These are phyloP conservation scores for Hemichromis elongatus DNA, from an alignment of 2,113 vertebrate species.

Conservation along the genomic window DNA sequence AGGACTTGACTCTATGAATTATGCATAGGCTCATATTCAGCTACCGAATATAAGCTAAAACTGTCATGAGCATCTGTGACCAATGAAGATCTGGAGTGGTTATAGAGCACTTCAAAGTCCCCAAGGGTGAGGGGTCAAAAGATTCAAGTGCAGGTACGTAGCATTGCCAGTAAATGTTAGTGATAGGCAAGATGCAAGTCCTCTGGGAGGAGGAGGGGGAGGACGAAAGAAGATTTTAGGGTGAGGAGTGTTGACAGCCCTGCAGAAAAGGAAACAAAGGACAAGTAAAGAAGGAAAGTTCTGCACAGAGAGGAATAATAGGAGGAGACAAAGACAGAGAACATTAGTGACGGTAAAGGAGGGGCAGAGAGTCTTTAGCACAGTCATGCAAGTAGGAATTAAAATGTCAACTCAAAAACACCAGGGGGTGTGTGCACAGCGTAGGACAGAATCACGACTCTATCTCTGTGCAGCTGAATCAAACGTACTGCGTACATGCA, in stretches of 20 bases:
- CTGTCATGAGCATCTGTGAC: slow-evolving; percentile 29
- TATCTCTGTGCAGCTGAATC: neutral
- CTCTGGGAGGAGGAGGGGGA: neutral
- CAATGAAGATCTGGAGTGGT: slow-evolving; percentile 5
- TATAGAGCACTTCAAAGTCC: neutral
- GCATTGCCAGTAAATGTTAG: slow-evolving; percentile 26
- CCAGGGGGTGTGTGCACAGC: slow-evolving; percentile 16
- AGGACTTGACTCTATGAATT: slow-evolving; percentile 47
- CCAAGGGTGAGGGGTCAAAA: slow-evolving; percentile 3
- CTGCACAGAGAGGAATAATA: neutral
- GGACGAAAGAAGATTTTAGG: neutral
- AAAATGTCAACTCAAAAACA: slow-evolving; percentile 45
- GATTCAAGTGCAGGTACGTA: slow-evolving; percentile 24
- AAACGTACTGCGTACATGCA: neutral
- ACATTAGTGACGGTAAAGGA: neutral
- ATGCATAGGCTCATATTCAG: slow-evolving; percentile 30
- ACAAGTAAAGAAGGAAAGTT: neutral
- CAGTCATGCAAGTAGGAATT: slow-evolving; percentile 33
- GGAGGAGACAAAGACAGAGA: neutral
- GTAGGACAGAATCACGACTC: neutral
- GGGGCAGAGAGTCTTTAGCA: slow-evolving; percentile 2
- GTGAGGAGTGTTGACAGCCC: neutral
- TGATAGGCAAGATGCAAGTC: neutral
- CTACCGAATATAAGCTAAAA: slow-evolving; percentile 3
- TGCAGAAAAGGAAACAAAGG: neutral